A percentile compares a stretch with the other conserved stretches of the same genome.
phyloP scores from a whole-genome alignment of 1,140 invertebrate species.

The Amyelois transitella region DNA sequence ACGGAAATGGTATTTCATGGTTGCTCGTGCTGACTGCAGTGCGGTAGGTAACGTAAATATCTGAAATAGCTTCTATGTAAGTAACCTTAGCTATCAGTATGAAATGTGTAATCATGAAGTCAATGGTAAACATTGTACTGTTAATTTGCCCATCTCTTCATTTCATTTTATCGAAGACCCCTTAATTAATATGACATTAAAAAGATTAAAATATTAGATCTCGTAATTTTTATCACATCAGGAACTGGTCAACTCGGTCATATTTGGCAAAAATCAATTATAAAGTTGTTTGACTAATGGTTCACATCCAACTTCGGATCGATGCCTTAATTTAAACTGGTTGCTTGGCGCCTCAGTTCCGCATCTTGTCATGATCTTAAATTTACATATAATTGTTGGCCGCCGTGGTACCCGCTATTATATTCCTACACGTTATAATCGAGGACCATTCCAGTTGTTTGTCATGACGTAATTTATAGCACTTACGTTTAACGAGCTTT shows the following conservation, averaged over 20 bases:
- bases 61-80: too few relatives aligned
- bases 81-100: too few relatives aligned
- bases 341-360: slow-evolving; percentile 24
- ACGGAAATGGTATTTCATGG: slow-evolving; percentile 18
- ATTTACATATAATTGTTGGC: slow-evolving; percentile 29
- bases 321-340: slow-evolving; percentile 34
- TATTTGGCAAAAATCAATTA: slow-evolving; percentile 25
- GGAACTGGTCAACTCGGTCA: slow-evolving; percentile 3
- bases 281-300: slow-evolving; percentile 8
- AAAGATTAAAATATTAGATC: background rate
- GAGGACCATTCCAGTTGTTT: background rate
- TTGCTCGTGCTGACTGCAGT: slow-evolving; percentile 2
- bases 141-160: too few relatives aligned
- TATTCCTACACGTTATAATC: slow-evolving; percentile 7
- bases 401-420: background rate
- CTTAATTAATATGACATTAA: background rate
- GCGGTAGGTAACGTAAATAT: background rate
- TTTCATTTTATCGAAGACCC: too few relatives aligned
- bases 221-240: background rate
- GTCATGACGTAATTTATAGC: background rate
- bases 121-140: too few relatives aligned
- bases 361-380: slow-evolving; percentile 20
- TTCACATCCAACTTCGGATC: slow-evolving; percentile 17
- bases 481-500: background rate
- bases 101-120: too few relatives aligned